Percentiles rank a stretch among this genome's conserved stretches.
Evolutionary conservation across 1,140 invertebrate species (phyloP).

Genomic region (Cephus cinctus): DNA sequence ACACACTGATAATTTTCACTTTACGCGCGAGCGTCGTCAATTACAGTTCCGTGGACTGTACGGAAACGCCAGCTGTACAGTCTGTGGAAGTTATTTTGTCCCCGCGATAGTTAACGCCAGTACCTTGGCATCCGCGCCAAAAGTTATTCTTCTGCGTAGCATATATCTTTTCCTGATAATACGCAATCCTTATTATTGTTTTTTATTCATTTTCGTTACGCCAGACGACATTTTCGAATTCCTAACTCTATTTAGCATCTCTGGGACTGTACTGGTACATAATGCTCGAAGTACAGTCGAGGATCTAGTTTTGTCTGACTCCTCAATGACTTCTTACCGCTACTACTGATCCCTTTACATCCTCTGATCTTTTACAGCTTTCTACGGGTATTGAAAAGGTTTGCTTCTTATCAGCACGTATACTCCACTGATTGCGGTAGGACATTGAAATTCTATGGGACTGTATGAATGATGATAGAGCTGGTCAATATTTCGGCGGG

Average conservation of each 20-base stretch:
- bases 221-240: too few species aligned
- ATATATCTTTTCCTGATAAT: too few species aligned
- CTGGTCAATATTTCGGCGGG: background rate
- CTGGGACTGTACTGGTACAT: too few species aligned
- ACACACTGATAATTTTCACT: background rate
- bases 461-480: too few species aligned
- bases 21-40: slow-evolving; percentile 14
- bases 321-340: too few species aligned
- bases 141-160: too few species aligned
- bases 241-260: too few species aligned
- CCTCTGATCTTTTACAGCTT: background rate
- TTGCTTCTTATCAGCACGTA: background rate
- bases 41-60: slow-evolving; percentile 25
- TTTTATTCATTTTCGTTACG: too few species aligned
- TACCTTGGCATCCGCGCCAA: too few species aligned
- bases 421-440: background rate
- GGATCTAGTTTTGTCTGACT: too few species aligned
- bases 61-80: slow-evolving; percentile 25
- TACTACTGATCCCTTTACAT: background rate
- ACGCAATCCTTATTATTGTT: too few species aligned
- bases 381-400: background rate
- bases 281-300: slow-evolving; percentile 17
- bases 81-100: slow-evolving; percentile 21
- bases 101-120: too few species aligned
- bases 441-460: background rate